Base-by-base conservation (phyloP, 2,888 invertebrate species). In the Onchidella celtica region DNA sequence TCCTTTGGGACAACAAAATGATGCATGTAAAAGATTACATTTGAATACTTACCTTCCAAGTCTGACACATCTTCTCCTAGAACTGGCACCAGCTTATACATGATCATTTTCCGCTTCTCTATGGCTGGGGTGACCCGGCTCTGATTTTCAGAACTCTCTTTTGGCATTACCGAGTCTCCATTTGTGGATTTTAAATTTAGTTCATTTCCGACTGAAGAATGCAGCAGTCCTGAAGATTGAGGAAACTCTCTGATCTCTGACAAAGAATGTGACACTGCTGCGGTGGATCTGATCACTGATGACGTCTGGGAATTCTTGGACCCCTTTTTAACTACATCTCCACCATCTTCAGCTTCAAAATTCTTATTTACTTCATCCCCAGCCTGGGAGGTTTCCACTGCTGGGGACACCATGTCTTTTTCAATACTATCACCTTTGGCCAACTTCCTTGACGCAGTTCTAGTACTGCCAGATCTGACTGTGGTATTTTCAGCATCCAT, bases 1-100 rank as follows among this genome's bases (percentile, higher is more conserved):
- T n/a, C n/a, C n/a, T n/a, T n/a, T n/a, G n/a, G n/a, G n/a, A n/a
- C n/a, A n/a, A n/a, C n/a, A n/a, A n/a, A n/a, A 61, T 61, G n/a
- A n/a, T 61, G 6, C 61, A 61, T 27, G 27, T 14, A 61, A n/a
- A 61, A 61, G n/a, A 61, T 27, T 4, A 6, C 6, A 61, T 61
- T 6, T 21, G 47, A n/a, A n/a, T 47, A 9, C 32, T 79, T 73
- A 79, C 79, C 79, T 66, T 59, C 57, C 21, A 65, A 24, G 21
- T 73, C 66, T 27, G 73, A 34, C 3, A 57, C 24, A 14, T 66
- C 55, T 11, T 79, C 79, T 34, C 59, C 79, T 17, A 27, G 6
- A 0, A 79, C 29, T 2, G 79, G 79, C 17, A 79, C 73, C 27
- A 79, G 38, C 34, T 73, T 72, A 34, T 79, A 79, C 79, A 79